Percentiles rank a stretch among this genome's conserved stretches.
Evolutionary conservation across 2,888 invertebrate species (phyloP).

Genomic region (Acrobasis repandana): DNA sequence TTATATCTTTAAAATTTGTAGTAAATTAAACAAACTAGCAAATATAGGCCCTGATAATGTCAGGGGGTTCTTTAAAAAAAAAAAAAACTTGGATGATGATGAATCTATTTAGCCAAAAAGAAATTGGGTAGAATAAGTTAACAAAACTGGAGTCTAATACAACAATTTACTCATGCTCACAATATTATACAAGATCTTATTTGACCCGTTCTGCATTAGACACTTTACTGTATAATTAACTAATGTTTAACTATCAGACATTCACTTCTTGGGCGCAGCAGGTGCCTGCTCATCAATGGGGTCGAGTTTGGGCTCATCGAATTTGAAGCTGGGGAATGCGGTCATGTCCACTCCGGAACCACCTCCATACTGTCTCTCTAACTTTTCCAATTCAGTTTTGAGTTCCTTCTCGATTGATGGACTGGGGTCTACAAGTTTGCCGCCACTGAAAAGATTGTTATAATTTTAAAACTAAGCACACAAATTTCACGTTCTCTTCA

Average conservation of each 20-base stretch:
- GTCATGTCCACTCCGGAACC: conserved; percentile 92
- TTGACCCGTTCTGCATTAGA: conserved; percentile 21
- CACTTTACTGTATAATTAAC: conserved; percentile 23
- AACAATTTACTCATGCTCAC: conserved; percentile 46
- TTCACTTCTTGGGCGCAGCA: conserved; percentile 64
- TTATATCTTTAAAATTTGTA: too few species aligned
- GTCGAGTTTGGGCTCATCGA: conserved; percentile 88
- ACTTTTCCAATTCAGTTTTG: conserved; percentile 90
- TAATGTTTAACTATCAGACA: conserved; percentile 23
- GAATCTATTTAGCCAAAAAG: too few species aligned
- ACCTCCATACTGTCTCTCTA: conserved; percentile 90
- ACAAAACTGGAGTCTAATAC: conserved; percentile 40
- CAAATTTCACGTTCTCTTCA: background rate
- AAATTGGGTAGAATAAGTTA: conserved; percentile 28
- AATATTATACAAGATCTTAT: conserved; percentile 30
- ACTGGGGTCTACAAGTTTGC: conserved; percentile 91
- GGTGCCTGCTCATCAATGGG: conserved; percentile 80
- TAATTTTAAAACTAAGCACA: background rate
- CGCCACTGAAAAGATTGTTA: conserved; percentile 83
- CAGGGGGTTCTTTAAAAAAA: too few species aligned
- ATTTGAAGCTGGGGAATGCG: conserved; percentile 93
- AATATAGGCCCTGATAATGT: too few species aligned
- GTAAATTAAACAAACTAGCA: too few species aligned
- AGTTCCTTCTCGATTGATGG: conserved; percentile 89
- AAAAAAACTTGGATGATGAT: too few species aligned